A percentile compares a stretch with the other conserved stretches of the same genome.
Conservation (phyloP, 2,113 vertebrate genomes). For the Crypturellus undulatus region DNA sequence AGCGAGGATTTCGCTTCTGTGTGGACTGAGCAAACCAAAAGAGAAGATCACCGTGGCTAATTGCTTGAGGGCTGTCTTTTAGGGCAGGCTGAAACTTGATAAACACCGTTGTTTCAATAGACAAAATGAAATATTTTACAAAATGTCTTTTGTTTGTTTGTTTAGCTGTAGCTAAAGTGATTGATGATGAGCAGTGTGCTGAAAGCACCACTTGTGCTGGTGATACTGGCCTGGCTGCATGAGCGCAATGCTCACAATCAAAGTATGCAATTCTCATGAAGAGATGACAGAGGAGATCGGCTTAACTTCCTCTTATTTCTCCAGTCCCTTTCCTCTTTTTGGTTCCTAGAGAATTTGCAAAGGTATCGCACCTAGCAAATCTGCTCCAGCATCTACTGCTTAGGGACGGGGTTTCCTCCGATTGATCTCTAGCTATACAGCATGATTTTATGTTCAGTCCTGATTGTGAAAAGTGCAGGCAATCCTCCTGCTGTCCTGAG, state of each 20-base stretch:
- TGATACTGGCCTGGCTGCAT: not conserved
- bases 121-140: not conserved
- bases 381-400: not conserved
- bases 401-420: not conserved
- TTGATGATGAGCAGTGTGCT: not conserved
- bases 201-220: not conserved
- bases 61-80: not conserved
- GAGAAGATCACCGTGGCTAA: not conserved
- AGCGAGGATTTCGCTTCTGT: not conserved
- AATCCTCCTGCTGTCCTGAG: not conserved
- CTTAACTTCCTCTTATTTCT: constrained; percentile 4
- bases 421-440: not conserved
- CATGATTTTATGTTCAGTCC: not conserved
- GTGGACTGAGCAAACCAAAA: not conserved
- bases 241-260: not conserved
- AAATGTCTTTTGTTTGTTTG: not conserved
- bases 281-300: not conserved
- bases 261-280: not conserved
- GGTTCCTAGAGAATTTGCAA: not conserved
- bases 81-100: not conserved
- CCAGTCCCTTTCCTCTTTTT: not conserved
- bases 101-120: not conserved
- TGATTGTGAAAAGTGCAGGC: not conserved
- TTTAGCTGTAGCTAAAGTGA: not conserved
- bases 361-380: not conserved